Evolutionary conservation across 2,888 invertebrate genomes (phyloP).

Genomic region (Ophonus ardosiacus): DNA sequence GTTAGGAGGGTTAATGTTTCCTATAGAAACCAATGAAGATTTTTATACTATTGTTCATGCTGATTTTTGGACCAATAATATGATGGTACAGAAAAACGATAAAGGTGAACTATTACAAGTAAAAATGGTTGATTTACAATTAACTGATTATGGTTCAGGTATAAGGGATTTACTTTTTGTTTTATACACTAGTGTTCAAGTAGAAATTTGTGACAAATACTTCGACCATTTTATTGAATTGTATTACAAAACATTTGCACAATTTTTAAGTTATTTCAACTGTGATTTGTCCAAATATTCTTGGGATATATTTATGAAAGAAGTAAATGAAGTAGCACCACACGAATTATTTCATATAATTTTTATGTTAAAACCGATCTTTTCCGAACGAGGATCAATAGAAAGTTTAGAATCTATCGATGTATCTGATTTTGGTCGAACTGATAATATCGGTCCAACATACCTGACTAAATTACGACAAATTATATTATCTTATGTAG

Average conservation of each 20-base stretch:
- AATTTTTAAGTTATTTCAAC: conserved; percentile 73
- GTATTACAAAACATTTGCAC: conserved; percentile 77
- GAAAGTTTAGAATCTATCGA: conserved; percentile 74
- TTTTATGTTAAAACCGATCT: conserved; percentile 77
- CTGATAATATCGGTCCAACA: conserved; percentile 72
- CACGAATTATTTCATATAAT: conserved; percentile 76
- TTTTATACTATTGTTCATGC: conserved; percentile 77
- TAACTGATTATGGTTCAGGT: conserved; percentile 77
- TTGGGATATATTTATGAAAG: conserved; percentile 75
- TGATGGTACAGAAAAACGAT: conserved; percentile 78
- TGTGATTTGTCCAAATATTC: conserved; percentile 72
- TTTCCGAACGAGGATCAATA: conserved; percentile 76
- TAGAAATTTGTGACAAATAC: conserved; percentile 74
- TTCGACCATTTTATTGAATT: conserved; percentile 76
- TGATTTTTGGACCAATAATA: conserved; percentile 81
- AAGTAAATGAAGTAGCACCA: conserved; percentile 75
- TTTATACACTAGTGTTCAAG: conserved; percentile 77
- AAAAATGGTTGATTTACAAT: conserved; percentile 81
- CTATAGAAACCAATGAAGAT: conserved; percentile 42
- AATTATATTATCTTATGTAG: conserved; percentile 72
- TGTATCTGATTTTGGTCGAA: conserved; percentile 73
- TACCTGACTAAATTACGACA: conserved; percentile 73
- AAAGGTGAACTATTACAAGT: conserved; percentile 74
- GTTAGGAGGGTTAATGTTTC: conserved; percentile 50
- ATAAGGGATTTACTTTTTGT: conserved; percentile 79